Base-by-base conservation (phyloP, 2,888 invertebrate genomes). In the Lampropteryx suffumata region DNA sequence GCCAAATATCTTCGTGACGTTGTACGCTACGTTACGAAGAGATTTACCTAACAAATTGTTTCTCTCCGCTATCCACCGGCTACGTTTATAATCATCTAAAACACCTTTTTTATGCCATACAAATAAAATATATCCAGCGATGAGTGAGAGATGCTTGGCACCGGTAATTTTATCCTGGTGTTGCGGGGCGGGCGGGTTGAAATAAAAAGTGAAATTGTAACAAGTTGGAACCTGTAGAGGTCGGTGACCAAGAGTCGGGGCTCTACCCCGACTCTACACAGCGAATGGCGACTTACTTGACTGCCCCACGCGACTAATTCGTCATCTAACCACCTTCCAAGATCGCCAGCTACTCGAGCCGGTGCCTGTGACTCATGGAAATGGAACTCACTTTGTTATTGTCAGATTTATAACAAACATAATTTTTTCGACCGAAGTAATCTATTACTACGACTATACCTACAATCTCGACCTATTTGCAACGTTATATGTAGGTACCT, bases 131-230 rank as follows among this genome's bases (percentile, higher is more conserved):
- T 37, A 27, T 32, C 34, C 29, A 36, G 24, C 36, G 55, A 50
- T 46, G 47, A 52, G 55, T 14, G 57, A 62, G 54, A 47, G 50
- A 57, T 34, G 52, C 46, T 37, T 50, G 45, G 42, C 33, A 50
- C 51, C 52, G 50, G 46, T 39, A 48, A 47, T 49, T 44, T 28
- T 37, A 57, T 64, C 62, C 65, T 57, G 59, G n/a, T n/a, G n/a
- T n/a, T n/a, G n/a, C n/a, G n/a, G n/a, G n/a, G n/a, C n/a, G n/a
- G n/a, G 52, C 56, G 54, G 57, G 62, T 65, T 58, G 59, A 72
- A 79, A 78, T 79, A 82, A 86, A 86, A 88, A 89, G 85, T 86
- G 84, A 87, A 89, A 86, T 75, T 82, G 80, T 82, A 85, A 79
- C 89, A 85, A 80, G 88, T 85, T 74, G 71, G 79, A 86, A 87